phyloP scores from a whole-genome alignment of 2,113 vertebrate species.

The Excalfactoria chinensis region DNA sequence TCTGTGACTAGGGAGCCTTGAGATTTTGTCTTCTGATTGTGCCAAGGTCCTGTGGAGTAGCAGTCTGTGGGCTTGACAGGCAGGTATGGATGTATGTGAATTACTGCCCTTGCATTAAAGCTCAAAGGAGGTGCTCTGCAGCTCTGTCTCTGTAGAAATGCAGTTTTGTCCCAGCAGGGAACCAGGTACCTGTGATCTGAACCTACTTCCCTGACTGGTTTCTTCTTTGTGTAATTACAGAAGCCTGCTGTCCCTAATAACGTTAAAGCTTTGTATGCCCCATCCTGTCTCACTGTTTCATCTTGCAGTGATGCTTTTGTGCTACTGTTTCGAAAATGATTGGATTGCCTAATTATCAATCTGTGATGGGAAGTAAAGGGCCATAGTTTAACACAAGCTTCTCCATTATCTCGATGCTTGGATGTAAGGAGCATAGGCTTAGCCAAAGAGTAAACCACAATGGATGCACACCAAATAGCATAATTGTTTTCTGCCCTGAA shows the following conservation, averaged over 20 bases:
- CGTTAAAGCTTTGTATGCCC: not conserved
- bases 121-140: accelerated
- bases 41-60: accelerated
- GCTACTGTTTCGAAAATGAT: not conserved
- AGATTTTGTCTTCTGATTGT: accelerated
- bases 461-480: not conserved
- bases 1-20: accelerated
- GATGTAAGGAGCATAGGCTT: not conserved
- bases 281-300: not conserved
- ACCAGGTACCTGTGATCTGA: not conserved
- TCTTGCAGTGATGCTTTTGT: not conserved
- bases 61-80: not conserved
- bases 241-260: not conserved
- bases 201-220: not conserved
- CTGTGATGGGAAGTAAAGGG: not conserved
- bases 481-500: not conserved
- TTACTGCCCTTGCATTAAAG: accelerated
- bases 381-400: not conserved
- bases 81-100: not conserved
- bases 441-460: not conserved
- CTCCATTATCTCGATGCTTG: not conserved
- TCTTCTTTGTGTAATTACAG: not conserved
- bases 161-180: not conserved
- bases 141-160: not conserved
- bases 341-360: not conserved